Evolutionary conservation across 2,113 vertebrate species (phyloP), one percentile per base, ranked within the genome.

Genomic region (Spheniscus mendiculus): DNA sequence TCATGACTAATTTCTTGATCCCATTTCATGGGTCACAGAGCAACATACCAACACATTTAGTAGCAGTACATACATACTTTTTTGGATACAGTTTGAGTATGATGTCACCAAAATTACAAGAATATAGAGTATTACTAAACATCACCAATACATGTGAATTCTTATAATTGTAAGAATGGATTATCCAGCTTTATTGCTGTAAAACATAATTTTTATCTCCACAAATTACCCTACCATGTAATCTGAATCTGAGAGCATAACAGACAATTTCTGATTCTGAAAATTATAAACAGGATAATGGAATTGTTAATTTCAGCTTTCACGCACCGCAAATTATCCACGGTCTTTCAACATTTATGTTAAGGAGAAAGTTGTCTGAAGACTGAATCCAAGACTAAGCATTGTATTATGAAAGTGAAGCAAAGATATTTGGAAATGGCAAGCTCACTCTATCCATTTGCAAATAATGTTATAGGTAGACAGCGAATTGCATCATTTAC

Each of bases 21-120:
- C 62, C 18, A 44, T 97, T 91, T 97, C 61, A 78, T 30, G 77
- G 83, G 72, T 95, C 96, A 87, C 59, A 89, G 55, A 90, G 36
- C 47, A 71, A 88, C 52, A 76, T 79, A 95, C 52, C 50, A 92
- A 81, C 62, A 42, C 55, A 62, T 82, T 94, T 96, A 96, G 80
- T 11, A 73, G 65, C 42, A 88, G 69, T 45, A 58, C 10, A 62
- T 52, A 47, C 23, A 50, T 50, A 36, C 23, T 70, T 93, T 93
- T 84, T 72, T 47, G 6, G n/a, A 53, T 49, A 85, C 26, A 66
- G 29, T 69, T 94, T 45, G 47, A 95, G 42, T 42, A 63, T 12
- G 18, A 89, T 69, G 19, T 80, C 61, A 71, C n/a, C 59, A 70
- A 36, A 98, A 88, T 59, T 52, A 49, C 3, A 9, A n/a, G 22